Percentiles rank a stretch among this genome's conserved stretches.
phyloP scores from a whole-genome alignment of 1,140 invertebrate genomes.

The Lordiphosa clarofinis region DNA sequence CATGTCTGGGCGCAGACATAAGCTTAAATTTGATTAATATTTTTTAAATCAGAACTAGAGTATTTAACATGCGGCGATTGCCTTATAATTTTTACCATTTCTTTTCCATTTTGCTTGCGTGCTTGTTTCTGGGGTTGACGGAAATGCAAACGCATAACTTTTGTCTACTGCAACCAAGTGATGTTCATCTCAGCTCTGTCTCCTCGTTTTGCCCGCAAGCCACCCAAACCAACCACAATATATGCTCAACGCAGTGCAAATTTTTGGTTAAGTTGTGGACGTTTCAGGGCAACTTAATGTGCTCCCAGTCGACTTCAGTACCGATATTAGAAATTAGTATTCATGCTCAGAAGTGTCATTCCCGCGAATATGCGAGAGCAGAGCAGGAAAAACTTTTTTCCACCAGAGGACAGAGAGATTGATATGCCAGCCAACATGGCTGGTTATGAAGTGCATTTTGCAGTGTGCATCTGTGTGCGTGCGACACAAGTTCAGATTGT shows the following conservation, averaged over 20 bases:
- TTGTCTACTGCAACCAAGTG: slow-evolving; percentile 48
- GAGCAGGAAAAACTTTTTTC: slow-evolving; percentile 41
- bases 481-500: slow-evolving; percentile 48
- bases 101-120: slow-evolving; percentile 31
- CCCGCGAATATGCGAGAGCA: no score
- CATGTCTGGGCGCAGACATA: no score
- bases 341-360: no score
- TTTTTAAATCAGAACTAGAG: slow-evolving; percentile 1
- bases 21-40: no score
- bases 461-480: slow-evolving; percentile 3
- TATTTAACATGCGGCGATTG: slow-evolving; percentile 15
- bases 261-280: slow-evolving; percentile 51
- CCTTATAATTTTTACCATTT: slow-evolving; percentile 22
- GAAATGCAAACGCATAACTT: slow-evolving; percentile 67
- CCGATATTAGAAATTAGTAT: slow-evolving; percentile 76
- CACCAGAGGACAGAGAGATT: slow-evolving; percentile 18
- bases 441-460: slow-evolving; percentile 49
- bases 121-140: no score
- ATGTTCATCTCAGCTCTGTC: no score
- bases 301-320: slow-evolving; percentile 38
- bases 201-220: slow-evolving; percentile 3
- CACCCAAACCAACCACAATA: slow-evolving; percentile 51
- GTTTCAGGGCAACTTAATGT: slow-evolving; percentile 52
- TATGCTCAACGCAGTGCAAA: slow-evolving; percentile 62
- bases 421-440: slow-evolving; percentile 43